These are phyloP conservation scores for Sus scrofa DNA, from an alignment of 2,113 vertebrate species.

Conservation along the genomic window T2T-Sscrofa CM000824.6:83248001-83248500, in stretches of 20 bases:
- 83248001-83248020: background rate
- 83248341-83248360: background rate
- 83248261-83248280: background rate
- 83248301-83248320: background rate
- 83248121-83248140: background rate
- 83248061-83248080: background rate
- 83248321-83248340: fast-evolving
- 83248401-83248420: background rate
- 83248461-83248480: slow-evolving; percentile 43
- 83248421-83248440: slow-evolving; percentile 55
- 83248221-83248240: background rate
- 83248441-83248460: slow-evolving; percentile 57
- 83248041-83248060: fast-evolving
- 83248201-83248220: background rate
- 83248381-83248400: background rate
- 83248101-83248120: background rate
- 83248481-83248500: slow-evolving; percentile 21
- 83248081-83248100: background rate
- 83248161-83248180: background rate
- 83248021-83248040: background rate
- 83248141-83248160: background rate
- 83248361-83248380: background rate
- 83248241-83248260: background rate
- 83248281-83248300: background rate
- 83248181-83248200: background rate